phyloP scores from a whole-genome alignment of 2,113 vertebrate genomes.

The Pterocles burchelli region DNA sequence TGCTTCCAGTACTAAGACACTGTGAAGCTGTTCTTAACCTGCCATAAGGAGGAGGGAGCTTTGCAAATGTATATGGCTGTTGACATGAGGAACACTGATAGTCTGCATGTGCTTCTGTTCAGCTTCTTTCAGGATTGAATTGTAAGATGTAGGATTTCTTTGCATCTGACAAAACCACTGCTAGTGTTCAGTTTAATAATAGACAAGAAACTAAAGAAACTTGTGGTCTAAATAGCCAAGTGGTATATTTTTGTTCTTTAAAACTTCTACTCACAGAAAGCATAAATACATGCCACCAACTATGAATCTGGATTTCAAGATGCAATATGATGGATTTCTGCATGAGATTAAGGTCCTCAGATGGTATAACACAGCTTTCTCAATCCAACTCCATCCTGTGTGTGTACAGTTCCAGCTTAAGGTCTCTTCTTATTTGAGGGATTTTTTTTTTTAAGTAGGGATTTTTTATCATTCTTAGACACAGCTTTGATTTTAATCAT shows the following conservation, averaged over 20 bases:
- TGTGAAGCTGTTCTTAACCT: neutral
- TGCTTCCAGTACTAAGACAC: neutral
- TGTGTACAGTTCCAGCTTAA: neutral
- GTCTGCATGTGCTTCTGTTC: neutral
- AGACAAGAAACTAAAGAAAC: neutral
- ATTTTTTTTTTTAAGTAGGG: neutral
- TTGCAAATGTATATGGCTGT: fast-evolving
- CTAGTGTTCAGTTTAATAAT: neutral
- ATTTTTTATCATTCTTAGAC: neutral
- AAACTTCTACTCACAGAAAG: neutral
- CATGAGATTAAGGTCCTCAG: neutral
- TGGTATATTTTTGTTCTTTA: neutral
- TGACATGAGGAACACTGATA: neutral
- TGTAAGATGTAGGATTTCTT: neutral
- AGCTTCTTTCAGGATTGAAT: neutral
- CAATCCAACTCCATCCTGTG: neutral
- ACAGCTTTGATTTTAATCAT: neutral
- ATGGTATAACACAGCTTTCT: neutral
- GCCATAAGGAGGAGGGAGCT: neutral
- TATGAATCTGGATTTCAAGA: neutral
- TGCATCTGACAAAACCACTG: neutral
- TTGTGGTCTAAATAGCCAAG: neutral
- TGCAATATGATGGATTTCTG: neutral
- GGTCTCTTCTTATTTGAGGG: neutral
- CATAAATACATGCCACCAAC: neutral